A percentile compares a stretch with the other conserved stretches of the same genome.
These are phyloP conservation scores for Ophioninae sp. DNA, from an alignment of 2,888 invertebrate species.

Conservation along the genomic window DNA sequence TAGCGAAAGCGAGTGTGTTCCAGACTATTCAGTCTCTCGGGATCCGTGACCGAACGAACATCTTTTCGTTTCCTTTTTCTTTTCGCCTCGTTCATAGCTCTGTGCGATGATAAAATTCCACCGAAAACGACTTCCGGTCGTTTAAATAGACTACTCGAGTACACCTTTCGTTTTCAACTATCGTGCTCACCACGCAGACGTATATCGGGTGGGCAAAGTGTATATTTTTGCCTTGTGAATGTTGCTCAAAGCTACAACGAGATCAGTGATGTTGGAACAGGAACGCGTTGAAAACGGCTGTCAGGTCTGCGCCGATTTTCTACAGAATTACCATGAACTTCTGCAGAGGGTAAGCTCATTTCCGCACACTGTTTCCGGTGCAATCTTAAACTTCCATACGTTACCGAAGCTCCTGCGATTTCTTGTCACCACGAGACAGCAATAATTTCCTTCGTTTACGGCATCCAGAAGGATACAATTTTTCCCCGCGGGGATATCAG, in stretches of 20 bases:
- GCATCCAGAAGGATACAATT: neutral
- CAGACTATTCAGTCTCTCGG: conserved; percentile 43
- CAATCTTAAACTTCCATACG: neutral
- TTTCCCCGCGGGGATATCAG: neutral
- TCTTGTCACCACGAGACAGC: neutral
- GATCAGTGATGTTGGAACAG: conserved; percentile 84
- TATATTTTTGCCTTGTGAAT: conserved; percentile 31
- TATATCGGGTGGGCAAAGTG: neutral
- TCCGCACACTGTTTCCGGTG: neutral
- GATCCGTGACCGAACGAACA: conserved; percentile 41
- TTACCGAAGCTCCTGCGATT: neutral
- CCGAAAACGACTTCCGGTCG: neutral
- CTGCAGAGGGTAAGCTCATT: conserved; percentile 85
- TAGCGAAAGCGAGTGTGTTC: conserved; percentile 21
- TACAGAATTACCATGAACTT: conserved; percentile 86
- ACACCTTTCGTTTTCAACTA: neutral
- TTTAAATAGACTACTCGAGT: neutral
- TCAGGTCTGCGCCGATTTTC: conserved; percentile 89
- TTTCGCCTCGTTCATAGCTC: conserved; percentile 29
- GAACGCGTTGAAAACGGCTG: conserved; percentile 85
- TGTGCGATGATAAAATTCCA: conserved; percentile 16
- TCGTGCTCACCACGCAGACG: neutral
- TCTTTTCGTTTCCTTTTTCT: neutral
- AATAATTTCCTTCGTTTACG: neutral
- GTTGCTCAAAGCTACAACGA: conserved; percentile 41